Evolutionary conservation across 2,113 vertebrate genomes (phyloP), one percentile per base, ranked within the genome.

Genomic region (Rhombomys opimus): DNA sequence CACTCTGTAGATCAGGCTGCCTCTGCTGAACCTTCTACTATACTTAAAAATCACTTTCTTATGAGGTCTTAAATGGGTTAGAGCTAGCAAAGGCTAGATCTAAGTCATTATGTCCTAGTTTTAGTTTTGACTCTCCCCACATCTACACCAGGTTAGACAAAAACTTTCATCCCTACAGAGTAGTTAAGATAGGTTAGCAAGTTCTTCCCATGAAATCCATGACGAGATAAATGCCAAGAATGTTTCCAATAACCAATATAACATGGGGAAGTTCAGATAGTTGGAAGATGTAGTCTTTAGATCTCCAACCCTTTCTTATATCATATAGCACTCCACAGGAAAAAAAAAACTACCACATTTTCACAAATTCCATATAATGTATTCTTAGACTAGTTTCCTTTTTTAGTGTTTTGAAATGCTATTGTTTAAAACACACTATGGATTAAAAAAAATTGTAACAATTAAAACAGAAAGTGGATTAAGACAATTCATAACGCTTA

Each of bases 391-490:
- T 30, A 68, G 63, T 20, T 87, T 91, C 57, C 73, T 73, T 91
- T 93, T 92, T 89, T 50, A 90, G 81, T 50, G 76, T 63, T 41
- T 30, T 88, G 15, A 27, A 96, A 95, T 90, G n/a, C 38, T 93
- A 41, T 67, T 80, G 63, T 46, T 87, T 70, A 90, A 95, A 41
- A 91, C 59, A 80, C 46, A 97, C 35, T 88, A 90, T 84, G 85
- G 30, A 96, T 92, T 91, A 95, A 97, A 97, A 84, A 68, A 96
- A 87, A 30, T 52, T 91, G 80, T 23, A 68, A 61, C 12, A 8
- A n/a, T 97, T 75, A 91, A 96, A 78, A 68, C 15, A 87, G 59
- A 95, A 96, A 38, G 77, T 84, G 73, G 25, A 97, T 93, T 93
- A 97, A 97, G 96, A 85, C 70, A 96, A 89, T 59, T 91, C 38